Evolutionary conservation across 1,140 invertebrate species (phyloP), one percentile per base, ranked within the genome.

Genomic region (Eumeta japonica): DNA sequence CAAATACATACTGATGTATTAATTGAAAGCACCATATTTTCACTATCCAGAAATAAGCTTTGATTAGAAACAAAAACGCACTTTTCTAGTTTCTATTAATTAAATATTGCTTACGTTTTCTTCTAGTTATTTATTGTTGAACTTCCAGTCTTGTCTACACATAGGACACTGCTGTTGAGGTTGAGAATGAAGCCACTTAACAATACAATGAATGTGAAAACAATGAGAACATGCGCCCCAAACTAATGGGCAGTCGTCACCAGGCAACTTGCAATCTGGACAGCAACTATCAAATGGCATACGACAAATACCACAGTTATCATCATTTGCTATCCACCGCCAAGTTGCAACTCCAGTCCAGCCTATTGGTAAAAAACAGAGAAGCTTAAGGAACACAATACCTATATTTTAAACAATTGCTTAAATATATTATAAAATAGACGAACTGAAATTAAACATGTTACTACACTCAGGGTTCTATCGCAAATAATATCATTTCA

Each of bases 151-250:
- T 68, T 98, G 95, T 54, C 97, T 83, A 76, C 97, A 99, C 94
- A 99, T 98, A 44, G 97, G 97, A 67, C 97, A 99, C 62, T 92
- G 88, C 61, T 97, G 92, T 67, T 92, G 90, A 62, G 94, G 90
- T 76, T 98, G 95, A 11, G 94, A 92, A 59, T 97, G 92, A 24
- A 98, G 80, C 97, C 97, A 99, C 83, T 98, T 98, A 73, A 97
- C 93, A 58, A 99, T 99, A 73, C 97, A 99, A 74, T 99, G 97
- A 67, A 98, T 98, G 67, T 99, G 97, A 72, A 99, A 99, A 77
- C 95, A 97, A 78, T 99, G 97, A 1, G 93, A 95, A 75, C 97
- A 99, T 55, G 94, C 86, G 43, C 97, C 96, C 94, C 95, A 97
- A 44, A 98, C 96, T 62, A 99, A 75, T 11, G 97, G 96, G 75